Conservation (phyloP, 2,113 vertebrate genomes). For the Ochotona curzoniae region DNA sequence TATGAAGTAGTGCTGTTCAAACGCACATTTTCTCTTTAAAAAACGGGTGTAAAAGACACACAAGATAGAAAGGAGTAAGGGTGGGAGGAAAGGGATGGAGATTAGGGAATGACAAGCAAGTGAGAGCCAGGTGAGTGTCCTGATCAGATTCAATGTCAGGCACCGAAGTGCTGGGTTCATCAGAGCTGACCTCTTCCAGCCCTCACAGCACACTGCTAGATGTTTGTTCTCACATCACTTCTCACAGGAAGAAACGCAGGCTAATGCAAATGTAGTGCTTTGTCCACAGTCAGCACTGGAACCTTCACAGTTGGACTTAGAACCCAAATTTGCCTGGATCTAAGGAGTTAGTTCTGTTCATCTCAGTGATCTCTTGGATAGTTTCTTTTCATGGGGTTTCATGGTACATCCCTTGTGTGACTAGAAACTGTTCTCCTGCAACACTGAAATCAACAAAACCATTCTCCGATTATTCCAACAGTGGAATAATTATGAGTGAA, state of each 20-base stretch:
- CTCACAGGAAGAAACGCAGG: background rate
- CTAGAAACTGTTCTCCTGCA: background rate
- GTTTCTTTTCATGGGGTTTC: background rate
- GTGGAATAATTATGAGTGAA: background rate
- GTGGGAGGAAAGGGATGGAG: background rate
- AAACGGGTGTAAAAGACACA: background rate
- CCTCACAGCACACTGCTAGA: background rate
- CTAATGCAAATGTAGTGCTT: background rate
- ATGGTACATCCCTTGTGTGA: background rate
- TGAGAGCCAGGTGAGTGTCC: background rate
- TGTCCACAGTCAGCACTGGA: background rate
- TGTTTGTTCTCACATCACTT: background rate
- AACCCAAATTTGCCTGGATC: background rate
- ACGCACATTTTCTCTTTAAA: background rate
- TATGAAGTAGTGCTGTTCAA: background rate
- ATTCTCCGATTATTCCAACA: background rate
- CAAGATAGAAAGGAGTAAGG: background rate
- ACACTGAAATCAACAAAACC: background rate
- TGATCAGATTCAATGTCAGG: background rate
- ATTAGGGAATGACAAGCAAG: background rate
- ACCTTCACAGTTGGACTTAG: background rate
- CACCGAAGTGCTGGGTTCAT: accelerated
- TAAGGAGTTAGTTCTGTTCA: background rate
- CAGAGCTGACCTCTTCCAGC: background rate
- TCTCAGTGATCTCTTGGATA: background rate